Evolutionary conservation across 2,888 invertebrate genomes (phyloP), one percentile per base, ranked within the genome.

Genomic region (Malthinus flaveolus): DNA sequence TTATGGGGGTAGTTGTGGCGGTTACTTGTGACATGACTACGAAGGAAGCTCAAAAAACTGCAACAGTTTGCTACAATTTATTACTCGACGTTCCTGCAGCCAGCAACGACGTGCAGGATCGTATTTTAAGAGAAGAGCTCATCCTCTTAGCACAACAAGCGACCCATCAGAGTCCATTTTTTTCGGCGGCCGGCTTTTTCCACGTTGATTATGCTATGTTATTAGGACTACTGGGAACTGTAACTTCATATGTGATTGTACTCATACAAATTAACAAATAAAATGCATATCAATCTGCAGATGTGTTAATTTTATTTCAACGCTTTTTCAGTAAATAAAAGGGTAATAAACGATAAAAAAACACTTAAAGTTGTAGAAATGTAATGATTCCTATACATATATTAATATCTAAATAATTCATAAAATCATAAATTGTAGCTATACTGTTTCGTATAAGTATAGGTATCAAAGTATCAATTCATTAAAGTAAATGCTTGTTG

Each of bases 21-120:
- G 46, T 51, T 5, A 50, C 62, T 33, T 68, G 68, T 31, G 64
- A 68, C 15, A 48, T 53, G 10, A 51, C 65, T 8, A 56, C 59
- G 9, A 62, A 62, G 46, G 69, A 69, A 59, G 64, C 64, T 7
- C 61, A 56, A 31, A 52, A 54, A 46, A 66, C 67, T 6, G 54
- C 65, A 7, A 56, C 56, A 1, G 63, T 66, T 37, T 63, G 62
- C 46, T 66, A 63, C 42, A 62, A 59, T 33, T 47, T 68, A n/a
- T 54, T 68, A 4, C 62, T 63, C n/a, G 61, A 64, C 39, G 32
- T 68, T 8, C 64, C 67, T 5, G 12, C 48, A 13, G 15, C 49
- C 9, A 53, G 37, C 32, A 47, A 46, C 12, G 47, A 53, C 12
- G 42, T 59, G 6, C 49, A 52, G 51, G 53, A 63, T 12, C 32